Percentiles rank a stretch among this genome's conserved stretches.
These are phyloP conservation scores for Mohoua ochrocephala DNA, from an alignment of 2,113 vertebrate genomes.

Conservation along the genomic window DNA sequence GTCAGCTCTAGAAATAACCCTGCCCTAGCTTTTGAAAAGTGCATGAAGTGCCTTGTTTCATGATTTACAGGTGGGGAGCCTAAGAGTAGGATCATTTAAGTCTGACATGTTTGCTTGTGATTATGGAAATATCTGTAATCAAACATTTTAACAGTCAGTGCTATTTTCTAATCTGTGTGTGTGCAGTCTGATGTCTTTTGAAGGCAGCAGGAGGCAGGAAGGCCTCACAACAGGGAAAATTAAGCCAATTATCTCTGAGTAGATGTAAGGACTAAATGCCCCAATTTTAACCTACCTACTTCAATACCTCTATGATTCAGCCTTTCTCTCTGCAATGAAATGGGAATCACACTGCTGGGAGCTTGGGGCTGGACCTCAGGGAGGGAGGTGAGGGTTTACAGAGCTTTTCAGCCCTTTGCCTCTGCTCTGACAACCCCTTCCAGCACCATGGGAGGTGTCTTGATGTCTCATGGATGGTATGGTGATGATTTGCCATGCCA, in stretches of 20 bases:
- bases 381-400: not conserved
- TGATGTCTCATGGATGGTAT: fast-evolving
- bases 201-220: not conserved
- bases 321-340: not conserved
- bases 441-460: fast-evolving
- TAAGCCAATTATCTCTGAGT: not conserved
- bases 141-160: not conserved
- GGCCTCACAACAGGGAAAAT: not conserved
- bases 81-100: not conserved
- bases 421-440: not conserved
- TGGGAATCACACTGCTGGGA: not conserved
- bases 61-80: not conserved
- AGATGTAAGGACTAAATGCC: not conserved
- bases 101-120: not conserved
- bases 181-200: not conserved
- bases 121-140: not conserved
- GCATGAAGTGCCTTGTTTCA: not conserved
- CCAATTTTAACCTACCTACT: not conserved
- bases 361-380: not conserved
- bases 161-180: not conserved
- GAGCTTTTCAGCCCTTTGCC: not conserved
- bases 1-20: not conserved
- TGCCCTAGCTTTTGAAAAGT: not conserved
- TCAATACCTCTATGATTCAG: not conserved
- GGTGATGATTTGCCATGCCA: fast-evolving